Evolutionary conservation across 1,140 invertebrate species (phyloP), one percentile per base, ranked within the genome.

Genomic region (Trichogramma pretiosum): DNA sequence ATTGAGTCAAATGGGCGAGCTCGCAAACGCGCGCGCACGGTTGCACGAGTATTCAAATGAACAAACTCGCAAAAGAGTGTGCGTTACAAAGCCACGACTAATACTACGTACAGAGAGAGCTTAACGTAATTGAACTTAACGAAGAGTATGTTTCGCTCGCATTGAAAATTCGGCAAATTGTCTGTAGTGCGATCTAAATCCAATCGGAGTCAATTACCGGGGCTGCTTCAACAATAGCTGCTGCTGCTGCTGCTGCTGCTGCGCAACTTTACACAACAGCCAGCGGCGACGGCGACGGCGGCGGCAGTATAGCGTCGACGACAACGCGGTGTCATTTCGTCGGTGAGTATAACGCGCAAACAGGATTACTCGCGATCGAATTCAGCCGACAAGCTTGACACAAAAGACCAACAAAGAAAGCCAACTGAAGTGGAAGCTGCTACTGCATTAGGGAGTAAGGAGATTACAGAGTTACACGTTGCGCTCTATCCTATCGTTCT

Each of bases 121-220:
- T n/a, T n/a, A n/a, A 38, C 9, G 22, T 62, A 63, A 65, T 68
- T 65, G 63, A 61, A 61, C 67, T 64, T 65, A 69, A 67, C 65
- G 57, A 69, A 70, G 63, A 64, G 62, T 61, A 22, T 59, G 54
- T 56, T 54, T 52, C 44, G 53, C 50, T 46, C 53, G 56, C 47
- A 59, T 61, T 61, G 53, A 52, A 60, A 61, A 60, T 58, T 46
- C 54, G 55, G 50, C 26, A 47, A 46, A 61, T n/a, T n/a, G n/a
- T n/a, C n/a, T n/a, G n/a, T n/a, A n/a, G 56, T 54, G 60, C 64
- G 62, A 70, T 70, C 60, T 65, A 65, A 66, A 67, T 70, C 61
- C 65, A 70, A 70, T 72, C 69, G 62, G 63, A 70, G 64, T 70
- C 69, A 72, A 72, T 72, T 70, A 72, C 64, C 57, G 57, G 48